A percentile compares a stretch with the other conserved stretches of the same genome.
These are phyloP conservation scores for Episyrphus balteatus DNA, from an alignment of 1,140 invertebrate species.

Conservation along the genomic window DNA sequence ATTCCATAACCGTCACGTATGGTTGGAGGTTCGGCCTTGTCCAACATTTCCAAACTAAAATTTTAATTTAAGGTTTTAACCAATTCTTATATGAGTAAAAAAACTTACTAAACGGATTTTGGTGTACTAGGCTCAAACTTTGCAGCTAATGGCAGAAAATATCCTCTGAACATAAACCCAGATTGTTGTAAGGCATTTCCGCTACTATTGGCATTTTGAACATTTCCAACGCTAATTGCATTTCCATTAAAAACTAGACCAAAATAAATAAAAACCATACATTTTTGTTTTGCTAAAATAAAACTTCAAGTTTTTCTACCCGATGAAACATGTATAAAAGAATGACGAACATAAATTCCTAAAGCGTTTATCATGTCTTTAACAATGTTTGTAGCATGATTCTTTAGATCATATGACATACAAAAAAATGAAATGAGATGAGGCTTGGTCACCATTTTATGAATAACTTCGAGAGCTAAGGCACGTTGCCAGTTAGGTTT, in stretches of 20 bases:
- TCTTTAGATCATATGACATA: constrained; percentile 86
- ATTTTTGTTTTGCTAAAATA: background rate
- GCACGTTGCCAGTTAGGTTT: constrained; percentile 93
- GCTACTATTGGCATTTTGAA: background rate
- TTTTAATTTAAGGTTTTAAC: no score
- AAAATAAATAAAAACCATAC: background rate
- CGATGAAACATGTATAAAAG: constrained; percentile 49
- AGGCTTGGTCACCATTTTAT: constrained; percentile 85
- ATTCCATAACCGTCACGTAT: constrained; percentile 93
- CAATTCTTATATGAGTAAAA: no score
- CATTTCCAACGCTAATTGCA: constrained; percentile 2
- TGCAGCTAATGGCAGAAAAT: constrained; percentile 79
- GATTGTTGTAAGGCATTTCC: constrained; percentile 48
- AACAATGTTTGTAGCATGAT: constrained; percentile 86
- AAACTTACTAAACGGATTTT: constrained; percentile 83
- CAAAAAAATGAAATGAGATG: constrained; percentile 83
- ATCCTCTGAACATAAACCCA: constrained; percentile 84
- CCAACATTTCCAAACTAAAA: constrained; percentile 83
- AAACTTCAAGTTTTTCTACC: constrained; percentile 1
- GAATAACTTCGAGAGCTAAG: constrained; percentile 87
- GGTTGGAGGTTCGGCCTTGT: constrained; percentile 84
- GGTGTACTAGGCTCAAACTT: constrained; percentile 74
- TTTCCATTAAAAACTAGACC: background rate
- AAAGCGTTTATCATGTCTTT: constrained; percentile 92
- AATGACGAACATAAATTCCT: constrained; percentile 88